Conservation (phyloP, 2,888 invertebrate genomes). For the Latrodectus elegans region DNA sequence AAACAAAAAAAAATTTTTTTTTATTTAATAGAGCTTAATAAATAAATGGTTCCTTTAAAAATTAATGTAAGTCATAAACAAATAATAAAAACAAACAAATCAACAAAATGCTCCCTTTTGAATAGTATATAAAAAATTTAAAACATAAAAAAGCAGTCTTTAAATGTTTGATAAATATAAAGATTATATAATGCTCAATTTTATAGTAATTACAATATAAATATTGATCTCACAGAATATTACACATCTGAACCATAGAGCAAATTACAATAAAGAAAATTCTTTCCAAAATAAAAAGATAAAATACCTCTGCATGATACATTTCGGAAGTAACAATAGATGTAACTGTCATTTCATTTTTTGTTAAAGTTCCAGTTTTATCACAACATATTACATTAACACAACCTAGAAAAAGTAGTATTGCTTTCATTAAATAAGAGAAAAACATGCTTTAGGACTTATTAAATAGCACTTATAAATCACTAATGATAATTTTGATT, state of each 20-base stretch:
- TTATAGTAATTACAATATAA: too few relatives aligned
- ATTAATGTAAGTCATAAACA: not conserved
- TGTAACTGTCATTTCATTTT: constrained; percentile 99
- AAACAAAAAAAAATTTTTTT: not conserved
- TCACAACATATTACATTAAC: constrained; percentile 94
- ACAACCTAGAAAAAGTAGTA: constrained; percentile 81
- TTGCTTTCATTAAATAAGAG: not conserved
- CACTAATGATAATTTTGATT: too few relatives aligned
- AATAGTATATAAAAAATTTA: too few relatives aligned
- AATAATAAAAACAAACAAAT: not conserved
- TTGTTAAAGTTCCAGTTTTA: constrained; percentile 98
- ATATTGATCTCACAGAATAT: too few relatives aligned
- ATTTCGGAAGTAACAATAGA: constrained; percentile 89
- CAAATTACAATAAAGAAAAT: too few relatives aligned
- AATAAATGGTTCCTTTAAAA: not conserved
- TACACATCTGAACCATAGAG: too few relatives aligned
- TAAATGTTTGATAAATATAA: too few relatives aligned
- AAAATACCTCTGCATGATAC: constrained; percentile 83
- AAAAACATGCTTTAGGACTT: too few relatives aligned
- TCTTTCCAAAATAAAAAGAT: constrained; percentile 18
- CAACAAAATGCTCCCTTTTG: too few relatives aligned
- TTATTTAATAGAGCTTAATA: not conserved
- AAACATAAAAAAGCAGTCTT: too few relatives aligned
- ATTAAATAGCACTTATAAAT: too few relatives aligned
- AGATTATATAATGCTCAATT: too few relatives aligned